These are phyloP conservation scores for Euleptes europaea DNA, from an alignment of 2,113 vertebrate genomes.

Conservation along the genomic window DNA sequence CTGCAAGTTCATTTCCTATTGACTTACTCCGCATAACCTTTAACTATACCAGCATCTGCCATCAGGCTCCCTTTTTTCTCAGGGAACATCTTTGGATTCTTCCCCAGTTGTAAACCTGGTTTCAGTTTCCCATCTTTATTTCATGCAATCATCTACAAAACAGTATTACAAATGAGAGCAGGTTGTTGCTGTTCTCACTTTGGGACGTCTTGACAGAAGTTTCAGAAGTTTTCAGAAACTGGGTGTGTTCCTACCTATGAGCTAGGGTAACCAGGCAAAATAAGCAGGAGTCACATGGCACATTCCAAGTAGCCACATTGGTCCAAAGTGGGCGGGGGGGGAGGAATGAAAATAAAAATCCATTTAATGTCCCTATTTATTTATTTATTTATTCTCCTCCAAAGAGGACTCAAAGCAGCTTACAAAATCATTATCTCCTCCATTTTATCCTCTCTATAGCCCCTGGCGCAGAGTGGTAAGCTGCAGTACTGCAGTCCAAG, in stretches of 20 bases:
- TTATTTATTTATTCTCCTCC: no score
- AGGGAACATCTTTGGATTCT: slow-evolving; percentile 58
- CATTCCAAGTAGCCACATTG: no score
- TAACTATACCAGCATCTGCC: slow-evolving; percentile 42
- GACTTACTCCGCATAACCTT: slow-evolving; percentile 56
- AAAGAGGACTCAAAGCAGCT: no score
- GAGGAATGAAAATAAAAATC: no score
- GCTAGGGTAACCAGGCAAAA: not conserved
- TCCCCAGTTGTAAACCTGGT: slow-evolving; percentile 67
- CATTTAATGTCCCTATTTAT: no score
- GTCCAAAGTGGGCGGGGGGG: no score
- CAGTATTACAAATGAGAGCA: slow-evolving; percentile 27
- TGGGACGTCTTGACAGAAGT: not conserved
- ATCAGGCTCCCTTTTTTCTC: slow-evolving; percentile 74
- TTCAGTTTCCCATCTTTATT: slow-evolving; percentile 56
- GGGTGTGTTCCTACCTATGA: not conserved
- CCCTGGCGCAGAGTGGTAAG: no score
- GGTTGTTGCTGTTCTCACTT: slow-evolving; percentile 43
- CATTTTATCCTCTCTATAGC: no score
- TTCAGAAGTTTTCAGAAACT: not conserved
- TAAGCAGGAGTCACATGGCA: no score
- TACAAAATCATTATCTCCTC: no score
- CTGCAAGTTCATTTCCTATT: slow-evolving; percentile 56
- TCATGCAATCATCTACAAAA: slow-evolving; percentile 32
- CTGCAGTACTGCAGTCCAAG: no score